A percentile compares a stretch with the other conserved stretches of the same genome.
These are phyloP conservation scores for Pitangus sulphuratus DNA, from an alignment of 2,797 vertebrate species.

Conservation along the genomic window DNA sequence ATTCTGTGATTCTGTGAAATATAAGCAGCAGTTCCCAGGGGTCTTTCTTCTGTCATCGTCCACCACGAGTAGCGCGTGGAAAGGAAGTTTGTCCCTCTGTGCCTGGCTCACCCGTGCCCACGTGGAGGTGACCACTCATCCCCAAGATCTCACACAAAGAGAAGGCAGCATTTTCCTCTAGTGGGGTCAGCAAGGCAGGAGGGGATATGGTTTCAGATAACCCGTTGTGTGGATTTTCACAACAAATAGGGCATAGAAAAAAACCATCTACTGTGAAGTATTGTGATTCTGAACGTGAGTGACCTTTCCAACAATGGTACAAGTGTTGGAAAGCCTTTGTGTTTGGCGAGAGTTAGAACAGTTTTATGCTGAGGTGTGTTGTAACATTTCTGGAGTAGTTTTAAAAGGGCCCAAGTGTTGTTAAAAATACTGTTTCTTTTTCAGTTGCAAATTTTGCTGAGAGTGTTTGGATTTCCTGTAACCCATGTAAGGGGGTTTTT, in stretches of 20 bases:
- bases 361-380: background rate
- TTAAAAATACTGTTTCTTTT: background rate
- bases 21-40: background rate
- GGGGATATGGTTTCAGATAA: background rate
- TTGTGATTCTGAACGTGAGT: background rate
- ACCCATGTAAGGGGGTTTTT: background rate
- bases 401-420: background rate
- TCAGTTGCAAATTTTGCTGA: background rate
- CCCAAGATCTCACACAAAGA: background rate
- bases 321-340: background rate
- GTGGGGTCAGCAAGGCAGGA: background rate
- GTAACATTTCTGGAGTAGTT: background rate
- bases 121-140: background rate
- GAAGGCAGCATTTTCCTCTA: background rate
- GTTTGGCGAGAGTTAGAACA: background rate
- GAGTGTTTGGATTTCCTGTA: background rate
- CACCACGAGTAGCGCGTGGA: background rate
- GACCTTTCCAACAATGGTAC: background rate
- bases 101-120: background rate
- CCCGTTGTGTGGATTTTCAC: accelerated
- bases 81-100: accelerated
- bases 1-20: background rate
- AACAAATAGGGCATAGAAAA: background rate
- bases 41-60: background rate
- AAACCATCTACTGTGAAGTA: background rate